Evolutionary conservation across 2,888 invertebrate species (phyloP), one percentile per base, ranked within the genome.

Genomic region (Noctua pronuba): DNA sequence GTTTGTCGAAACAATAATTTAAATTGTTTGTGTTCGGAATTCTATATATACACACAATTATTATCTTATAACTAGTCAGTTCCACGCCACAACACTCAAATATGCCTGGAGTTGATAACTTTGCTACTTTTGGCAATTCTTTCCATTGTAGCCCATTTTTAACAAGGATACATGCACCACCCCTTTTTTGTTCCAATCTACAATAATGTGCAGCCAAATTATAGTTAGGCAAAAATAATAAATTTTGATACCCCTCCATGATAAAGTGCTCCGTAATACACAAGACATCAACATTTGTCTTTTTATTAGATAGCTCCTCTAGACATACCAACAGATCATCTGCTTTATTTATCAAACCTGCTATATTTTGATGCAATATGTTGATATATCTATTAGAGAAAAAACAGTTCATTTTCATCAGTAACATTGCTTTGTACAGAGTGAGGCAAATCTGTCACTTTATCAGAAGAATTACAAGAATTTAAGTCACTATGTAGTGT

Each of bases 261-360:
- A 66, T 66, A 38, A 64, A 64, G 38, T 64, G 62, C 35, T 64
- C 62, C 35, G 62, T 64, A 64, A 64, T 64, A 38, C 64, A 55
- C 13, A 64, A 64, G 38, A 64, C 2, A 64, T 64, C 64, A 38
- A 38, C 64, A 64, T 64, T 64, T 35, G 35, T 64, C 62, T 24
- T 35, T 64, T 64, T 64, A 38, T 24, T 64, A 6, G 38, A 38
- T 24, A 64, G 24, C 16, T 65, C 64, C 21, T 38, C 64, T 65
- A 65, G 38, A 65, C 38, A 64, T 64, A 64, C 64, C 35, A 64
- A 35, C 35, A 64, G 24, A 38, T 64, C 35, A 64, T 38, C 35
- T 64, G 35, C 35, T 24, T 64, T 64, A 38, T 64, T 64, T 24
- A 38, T 64, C 35, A 64, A 64, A 64, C 35, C 62, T 35, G 62